These are phyloP conservation scores for Andrena bicolor DNA, from an alignment of 2,888 invertebrate species.

Conservation along the genomic window DNA sequence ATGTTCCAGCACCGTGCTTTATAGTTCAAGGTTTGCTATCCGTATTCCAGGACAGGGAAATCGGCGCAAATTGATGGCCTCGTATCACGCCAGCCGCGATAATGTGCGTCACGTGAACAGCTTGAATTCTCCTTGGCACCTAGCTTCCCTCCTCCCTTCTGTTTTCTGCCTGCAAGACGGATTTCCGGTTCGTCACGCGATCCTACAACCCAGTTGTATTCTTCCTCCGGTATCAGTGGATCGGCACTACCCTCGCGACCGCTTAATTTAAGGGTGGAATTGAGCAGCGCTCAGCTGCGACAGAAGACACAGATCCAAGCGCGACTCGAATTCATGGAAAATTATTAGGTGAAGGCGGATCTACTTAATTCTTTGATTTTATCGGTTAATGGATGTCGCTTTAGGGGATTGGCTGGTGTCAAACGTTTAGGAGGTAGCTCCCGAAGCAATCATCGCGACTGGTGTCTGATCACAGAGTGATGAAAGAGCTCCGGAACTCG, in stretches of 20 bases:
- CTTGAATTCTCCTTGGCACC: constrained; percentile 47
- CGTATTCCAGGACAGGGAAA: constrained; percentile 40
- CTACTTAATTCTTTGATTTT: neutral
- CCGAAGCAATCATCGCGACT: constrained; percentile 30
- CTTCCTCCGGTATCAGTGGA: neutral
- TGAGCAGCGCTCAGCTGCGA: neutral
- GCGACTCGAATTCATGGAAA: neutral
- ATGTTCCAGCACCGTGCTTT: constrained; percentile 35
- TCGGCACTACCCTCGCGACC: neutral
- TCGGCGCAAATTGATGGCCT: constrained; percentile 49
- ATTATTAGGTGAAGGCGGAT: neutral
- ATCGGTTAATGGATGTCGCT: neutral
- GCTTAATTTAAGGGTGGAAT: neutral
- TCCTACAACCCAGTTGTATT: neutral
- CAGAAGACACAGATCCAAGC: neutral
- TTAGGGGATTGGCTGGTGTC: constrained; percentile 10
- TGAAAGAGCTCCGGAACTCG: constrained; percentile 36
- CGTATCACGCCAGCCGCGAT: constrained; percentile 55
- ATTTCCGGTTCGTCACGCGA: constrained; percentile 58
- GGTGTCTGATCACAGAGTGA: constrained; percentile 13
- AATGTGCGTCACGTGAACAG: constrained; percentile 51
- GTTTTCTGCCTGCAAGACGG: constrained; percentile 27
- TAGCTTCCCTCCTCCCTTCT: constrained; percentile 12
- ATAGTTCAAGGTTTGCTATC: constrained; percentile 62
- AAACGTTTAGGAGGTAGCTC: neutral